A percentile compares a stretch with the other conserved stretches of the same genome.
Evolutionary conservation across 1,140 invertebrate genomes (phyloP).

Genomic region (Paraescarpia echinospica): DNA sequence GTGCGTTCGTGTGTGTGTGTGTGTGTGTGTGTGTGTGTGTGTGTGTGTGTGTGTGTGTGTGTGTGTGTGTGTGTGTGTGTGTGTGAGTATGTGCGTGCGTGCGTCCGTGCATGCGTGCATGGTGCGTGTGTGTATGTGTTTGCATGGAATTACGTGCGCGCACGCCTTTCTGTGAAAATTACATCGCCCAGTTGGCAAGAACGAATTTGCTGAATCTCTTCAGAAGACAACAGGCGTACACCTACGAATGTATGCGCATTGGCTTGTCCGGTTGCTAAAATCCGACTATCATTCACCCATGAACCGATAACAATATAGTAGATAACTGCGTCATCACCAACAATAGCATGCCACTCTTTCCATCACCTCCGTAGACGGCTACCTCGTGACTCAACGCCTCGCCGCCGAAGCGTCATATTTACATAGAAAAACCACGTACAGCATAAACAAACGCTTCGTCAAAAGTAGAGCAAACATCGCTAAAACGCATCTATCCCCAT

Average conservation of each 20-base stretch:
- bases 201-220: no score
- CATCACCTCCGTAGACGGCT: background rate
- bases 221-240: no score
- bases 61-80: no score
- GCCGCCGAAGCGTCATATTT: background rate
- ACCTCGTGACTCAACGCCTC: background rate
- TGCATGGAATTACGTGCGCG: no score
- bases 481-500: background rate
- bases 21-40: no score
- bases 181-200: no score
- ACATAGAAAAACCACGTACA: background rate
- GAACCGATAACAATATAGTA: background rate
- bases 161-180: no score
- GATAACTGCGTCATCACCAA: background rate
- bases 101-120: no score
- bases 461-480: background rate
- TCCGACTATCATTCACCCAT: background rate
- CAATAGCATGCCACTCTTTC: background rate
- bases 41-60: no score
- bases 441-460: background rate
- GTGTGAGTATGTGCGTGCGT: no score
- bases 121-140: no score
- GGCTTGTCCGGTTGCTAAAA: background rate
- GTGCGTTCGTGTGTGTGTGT: no score
- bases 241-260: background rate